Evolutionary conservation across 2,797 vertebrate genomes (phyloP).

Genomic region (Mycteria americana): DNA sequence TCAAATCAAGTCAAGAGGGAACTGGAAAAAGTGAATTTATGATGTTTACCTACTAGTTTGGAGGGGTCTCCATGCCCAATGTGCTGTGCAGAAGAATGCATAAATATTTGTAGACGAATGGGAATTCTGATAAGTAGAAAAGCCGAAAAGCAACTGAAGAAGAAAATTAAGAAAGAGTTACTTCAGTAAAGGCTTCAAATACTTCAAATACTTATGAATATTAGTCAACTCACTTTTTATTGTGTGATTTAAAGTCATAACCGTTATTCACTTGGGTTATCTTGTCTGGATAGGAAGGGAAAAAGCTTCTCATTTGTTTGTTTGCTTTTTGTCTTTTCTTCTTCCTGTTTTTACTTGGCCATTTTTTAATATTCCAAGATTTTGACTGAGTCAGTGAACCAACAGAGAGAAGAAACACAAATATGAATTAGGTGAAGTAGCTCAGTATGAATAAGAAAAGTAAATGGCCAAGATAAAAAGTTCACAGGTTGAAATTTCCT

Average conservation of each 20-base stretch:
- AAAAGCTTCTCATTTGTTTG: background rate
- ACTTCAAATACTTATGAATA: background rate
- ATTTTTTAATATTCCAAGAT: background rate
- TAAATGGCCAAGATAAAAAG: background rate
- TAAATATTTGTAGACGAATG: background rate
- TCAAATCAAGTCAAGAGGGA: background rate
- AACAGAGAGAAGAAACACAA: background rate
- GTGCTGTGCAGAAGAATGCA: background rate
- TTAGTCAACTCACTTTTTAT: background rate
- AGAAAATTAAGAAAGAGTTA: background rate
- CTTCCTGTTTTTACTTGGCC: background rate
- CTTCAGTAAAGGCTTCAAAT: background rate
- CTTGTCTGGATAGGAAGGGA: background rate
- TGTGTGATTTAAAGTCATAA: background rate
- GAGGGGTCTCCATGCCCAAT: background rate
- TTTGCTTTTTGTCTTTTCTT: background rate
- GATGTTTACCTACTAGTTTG: background rate
- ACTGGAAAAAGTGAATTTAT: background rate
- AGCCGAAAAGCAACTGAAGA: background rate
- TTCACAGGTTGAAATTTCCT: background rate
- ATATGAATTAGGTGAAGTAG: background rate
- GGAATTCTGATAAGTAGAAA: background rate
- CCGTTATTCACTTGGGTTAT: background rate
- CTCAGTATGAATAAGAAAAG: background rate
- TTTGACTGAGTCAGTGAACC: background rate